Percentiles rank a stretch among this genome's conserved stretches.
These are phyloP conservation scores for Isurus oxyrinchus DNA, from an alignment of 2,113 vertebrate genomes.

Conservation along the genomic window DNA sequence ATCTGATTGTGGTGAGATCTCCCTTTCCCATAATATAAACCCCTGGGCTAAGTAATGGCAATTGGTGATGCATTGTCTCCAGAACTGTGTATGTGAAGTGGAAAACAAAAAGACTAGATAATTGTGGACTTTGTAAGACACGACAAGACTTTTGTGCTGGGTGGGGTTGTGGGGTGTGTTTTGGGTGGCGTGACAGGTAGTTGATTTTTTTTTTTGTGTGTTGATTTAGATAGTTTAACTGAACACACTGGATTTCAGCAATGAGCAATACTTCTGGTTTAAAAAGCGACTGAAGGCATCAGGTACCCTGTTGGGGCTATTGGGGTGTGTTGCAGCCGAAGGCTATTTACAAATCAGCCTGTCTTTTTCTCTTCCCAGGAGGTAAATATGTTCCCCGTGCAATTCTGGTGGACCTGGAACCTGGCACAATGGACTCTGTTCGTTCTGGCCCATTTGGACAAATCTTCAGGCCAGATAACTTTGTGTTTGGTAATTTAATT, in stretches of 20 bases:
- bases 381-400: conserved; percentile 18
- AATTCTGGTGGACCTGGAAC: conserved; percentile 2
- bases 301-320: not conserved
- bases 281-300: not conserved
- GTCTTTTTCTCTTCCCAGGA: not conserved
- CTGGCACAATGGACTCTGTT: conserved; percentile 23
- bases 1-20: no score
- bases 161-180: no score
- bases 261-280: not conserved
- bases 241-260: not conserved
- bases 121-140: no score
- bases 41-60: no score
- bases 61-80: no score
- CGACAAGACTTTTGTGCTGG: no score
- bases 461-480: conserved; percentile 30
- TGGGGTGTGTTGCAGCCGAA: not conserved
- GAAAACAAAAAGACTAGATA: no score
- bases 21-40: no score
- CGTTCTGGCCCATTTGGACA: not conserved
- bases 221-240: no score
- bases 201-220: no score
- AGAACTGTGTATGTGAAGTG: no score
- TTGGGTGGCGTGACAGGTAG: no score
- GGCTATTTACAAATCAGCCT: not conserved
- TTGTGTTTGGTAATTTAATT: conserved; percentile 28